These are phyloP conservation scores for Illadopsis cleaveri DNA, from an alignment of 2,113 vertebrate species.

Conservation along the genomic window DNA sequence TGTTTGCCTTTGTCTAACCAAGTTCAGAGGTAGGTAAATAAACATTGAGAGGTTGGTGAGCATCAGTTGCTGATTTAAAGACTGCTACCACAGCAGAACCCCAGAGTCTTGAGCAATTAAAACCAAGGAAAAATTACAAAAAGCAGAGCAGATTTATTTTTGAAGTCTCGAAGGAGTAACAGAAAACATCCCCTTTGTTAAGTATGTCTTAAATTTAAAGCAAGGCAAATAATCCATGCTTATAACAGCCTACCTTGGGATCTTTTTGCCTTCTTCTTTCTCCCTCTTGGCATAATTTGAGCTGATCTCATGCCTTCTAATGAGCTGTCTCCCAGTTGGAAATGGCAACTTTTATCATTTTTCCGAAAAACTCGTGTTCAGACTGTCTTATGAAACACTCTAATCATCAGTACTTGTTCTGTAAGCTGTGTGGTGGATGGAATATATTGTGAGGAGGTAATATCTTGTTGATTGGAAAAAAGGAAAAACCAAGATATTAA, in stretches of 20 bases:
- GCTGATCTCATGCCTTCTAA: constrained; percentile 5
- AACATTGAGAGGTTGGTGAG: background rate
- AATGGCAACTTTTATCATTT: background rate
- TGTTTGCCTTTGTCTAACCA: background rate
- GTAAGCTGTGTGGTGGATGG: background rate
- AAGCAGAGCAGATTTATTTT: background rate
- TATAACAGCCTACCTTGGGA: background rate
- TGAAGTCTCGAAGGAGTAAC: background rate
- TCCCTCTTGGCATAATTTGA: constrained; percentile 20
- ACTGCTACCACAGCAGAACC: background rate
- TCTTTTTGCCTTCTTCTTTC: background rate
- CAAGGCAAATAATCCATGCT: background rate
- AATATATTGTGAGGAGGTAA: background rate
- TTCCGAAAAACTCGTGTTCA: background rate
- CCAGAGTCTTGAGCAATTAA: background rate
- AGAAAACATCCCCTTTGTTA: background rate
- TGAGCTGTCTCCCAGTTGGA: constrained; percentile 17
- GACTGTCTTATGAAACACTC: background rate
- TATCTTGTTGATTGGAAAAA: background rate
- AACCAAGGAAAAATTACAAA: background rate
- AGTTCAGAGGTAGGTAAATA: background rate
- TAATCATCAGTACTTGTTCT: background rate
- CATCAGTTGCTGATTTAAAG: background rate
- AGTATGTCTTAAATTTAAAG: constrained; percentile 6
- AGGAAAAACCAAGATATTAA: background rate